These are phyloP conservation scores for Pollenia amentaria DNA, from an alignment of 2,888 invertebrate genomes.

Conservation along the genomic window DNA sequence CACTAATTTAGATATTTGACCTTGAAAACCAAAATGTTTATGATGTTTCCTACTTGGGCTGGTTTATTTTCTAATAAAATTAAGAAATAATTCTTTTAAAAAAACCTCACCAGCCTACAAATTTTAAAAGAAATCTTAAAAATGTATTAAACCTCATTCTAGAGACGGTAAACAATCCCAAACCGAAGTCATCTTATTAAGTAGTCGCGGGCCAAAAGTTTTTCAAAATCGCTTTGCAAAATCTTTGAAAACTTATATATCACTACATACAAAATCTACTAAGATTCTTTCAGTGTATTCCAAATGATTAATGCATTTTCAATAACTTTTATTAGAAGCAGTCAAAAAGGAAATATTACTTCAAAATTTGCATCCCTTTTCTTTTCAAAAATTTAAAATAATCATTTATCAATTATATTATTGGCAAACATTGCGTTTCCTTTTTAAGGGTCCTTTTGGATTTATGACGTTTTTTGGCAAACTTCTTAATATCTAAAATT, in stretches of 20 bases:
- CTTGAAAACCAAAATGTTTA: no score
- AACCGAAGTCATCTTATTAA: no score
- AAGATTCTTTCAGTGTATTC: conserved; percentile 33
- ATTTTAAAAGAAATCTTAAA: no score
- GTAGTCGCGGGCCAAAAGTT: no score
- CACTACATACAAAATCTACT: background rate
- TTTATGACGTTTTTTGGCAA: conserved; percentile 34
- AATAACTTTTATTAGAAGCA: conserved; percentile 7
- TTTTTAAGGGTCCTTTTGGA: conserved; percentile 21
- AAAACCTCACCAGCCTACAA: no score
- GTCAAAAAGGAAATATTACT: conserved; percentile 16
- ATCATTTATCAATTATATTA: conserved; percentile 77
- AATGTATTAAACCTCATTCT: no score
- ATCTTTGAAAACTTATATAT: background rate
- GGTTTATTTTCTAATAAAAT: no score
- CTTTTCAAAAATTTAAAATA: conserved; percentile 26
- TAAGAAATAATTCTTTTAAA: no score
- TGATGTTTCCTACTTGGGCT: no score
- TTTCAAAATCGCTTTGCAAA: background rate
- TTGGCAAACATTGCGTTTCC: conserved; percentile 76
- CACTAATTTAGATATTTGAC: no score
- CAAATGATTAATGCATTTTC: conserved; percentile 37
- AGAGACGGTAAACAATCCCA: no score
- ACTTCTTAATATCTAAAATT: conserved; percentile 36
- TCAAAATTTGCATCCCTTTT: conserved; percentile 47